Percentiles rank a stretch among this genome's conserved stretches.
phyloP scores from a whole-genome alignment of 2,113 vertebrate species.

The Tricholaema leucomelas region DNA sequence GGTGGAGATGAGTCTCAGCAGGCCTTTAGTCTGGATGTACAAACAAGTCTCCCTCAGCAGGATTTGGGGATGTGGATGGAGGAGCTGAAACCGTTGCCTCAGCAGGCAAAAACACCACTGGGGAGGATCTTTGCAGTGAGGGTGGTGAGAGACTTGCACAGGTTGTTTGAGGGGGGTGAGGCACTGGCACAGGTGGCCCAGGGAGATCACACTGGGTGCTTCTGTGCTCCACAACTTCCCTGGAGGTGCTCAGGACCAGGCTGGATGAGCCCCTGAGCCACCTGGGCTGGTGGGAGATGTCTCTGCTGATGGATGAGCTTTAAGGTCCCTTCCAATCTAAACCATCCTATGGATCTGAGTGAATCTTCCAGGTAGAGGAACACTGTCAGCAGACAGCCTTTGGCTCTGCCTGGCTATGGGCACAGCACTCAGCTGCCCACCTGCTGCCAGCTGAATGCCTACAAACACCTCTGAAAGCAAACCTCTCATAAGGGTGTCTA shows the following conservation, averaged over 20 bases:
- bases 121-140: background rate
- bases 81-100: background rate
- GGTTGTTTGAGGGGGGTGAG: too few relatives aligned
- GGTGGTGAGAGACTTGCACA: too few relatives aligned
- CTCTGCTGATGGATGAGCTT: too few relatives aligned
- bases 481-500: too few relatives aligned
- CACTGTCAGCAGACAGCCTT: background rate
- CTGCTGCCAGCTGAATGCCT: background rate
- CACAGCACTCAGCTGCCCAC: background rate
- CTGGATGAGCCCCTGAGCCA: too few relatives aligned
- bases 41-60: background rate
- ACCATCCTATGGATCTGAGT: too few relatives aligned
- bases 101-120: background rate
- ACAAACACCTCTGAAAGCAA: background rate
- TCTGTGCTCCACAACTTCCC: too few relatives aligned
- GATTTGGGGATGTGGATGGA: background rate
- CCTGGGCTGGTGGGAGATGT: too few relatives aligned
- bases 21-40: background rate
- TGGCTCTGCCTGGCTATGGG: background rate
- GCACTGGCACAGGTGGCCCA: too few relatives aligned
- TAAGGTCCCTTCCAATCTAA: too few relatives aligned
- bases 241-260: too few relatives aligned
- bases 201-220: too few relatives aligned
- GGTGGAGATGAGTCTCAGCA: background rate
- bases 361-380: background rate